Evolutionary conservation across 2,797 vertebrate genomes (phyloP), one percentile per base, ranked within the genome.

Genomic region (Decapterus maruadsi): DNA sequence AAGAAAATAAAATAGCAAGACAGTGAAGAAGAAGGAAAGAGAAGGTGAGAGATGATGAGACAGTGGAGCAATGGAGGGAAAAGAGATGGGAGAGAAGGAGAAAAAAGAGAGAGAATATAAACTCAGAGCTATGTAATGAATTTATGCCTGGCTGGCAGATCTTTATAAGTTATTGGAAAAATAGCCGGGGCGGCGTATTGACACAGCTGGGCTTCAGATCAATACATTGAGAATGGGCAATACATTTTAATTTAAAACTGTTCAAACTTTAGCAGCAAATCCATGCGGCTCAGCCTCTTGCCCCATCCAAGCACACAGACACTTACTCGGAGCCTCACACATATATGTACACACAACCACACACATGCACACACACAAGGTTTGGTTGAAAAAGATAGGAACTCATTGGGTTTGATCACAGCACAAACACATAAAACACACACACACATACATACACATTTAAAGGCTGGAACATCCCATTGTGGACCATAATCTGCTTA

Each of bases 201-300:
- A 98, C 97, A 97, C 86, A 97, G 94, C 95, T 95, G 96, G 95
- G 95, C 92, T 87, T 94, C 94, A 95, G 91, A 98, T 99, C 97
- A 97, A 99, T 99, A 98, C 92, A 97, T 96, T 95, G 95, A 96
- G 96, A 98, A 97, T 95, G 95, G 96, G 97, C 94, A 94, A 99
- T 98, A 97, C 97, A 98, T 99, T 99, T 98, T 99, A 98, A 99
- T 98, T 99, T 98, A 96, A 97, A 98, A 97, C 96, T 96, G 95
- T 95, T 98, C 96, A 96, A 96, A 96, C 95, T 96, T 94, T 94
- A 97, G 95, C 96, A 97, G 96, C 94, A 98, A 97, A 98, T 98
- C 97, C 94, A 97, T 97, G 96, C 91, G 92, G 92, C 96, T 96
- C 94, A 96, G 85, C 84, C 83, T 84, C 82, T 75, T 90, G 83